Evolutionary conservation across 2,113 vertebrate species (phyloP).

Genomic region (Anoplopoma fimbria): DNA sequence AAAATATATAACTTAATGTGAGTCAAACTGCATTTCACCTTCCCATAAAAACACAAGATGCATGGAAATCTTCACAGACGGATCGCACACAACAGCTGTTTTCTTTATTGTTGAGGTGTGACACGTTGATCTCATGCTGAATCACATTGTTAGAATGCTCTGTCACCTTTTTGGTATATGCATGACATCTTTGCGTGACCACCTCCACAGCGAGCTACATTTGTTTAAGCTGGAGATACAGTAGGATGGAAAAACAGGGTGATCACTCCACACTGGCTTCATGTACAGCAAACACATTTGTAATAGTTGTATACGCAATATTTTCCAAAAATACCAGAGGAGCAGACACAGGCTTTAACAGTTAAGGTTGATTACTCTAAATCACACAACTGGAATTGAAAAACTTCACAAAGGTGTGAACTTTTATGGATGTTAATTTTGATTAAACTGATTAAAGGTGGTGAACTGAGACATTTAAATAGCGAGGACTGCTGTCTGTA

Average conservation of each 20-base stretch:
- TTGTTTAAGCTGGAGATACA: constrained; percentile 55
- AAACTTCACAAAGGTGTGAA: not conserved
- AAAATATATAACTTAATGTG: constrained; percentile 47
- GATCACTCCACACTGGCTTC: constrained; percentile 56
- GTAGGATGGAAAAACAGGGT: constrained; percentile 44
- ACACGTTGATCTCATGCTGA: constrained; percentile 64
- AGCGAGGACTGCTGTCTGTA: not conserved
- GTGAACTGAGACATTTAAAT: not conserved
- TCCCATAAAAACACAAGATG: no score
- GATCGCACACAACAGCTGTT: constrained; percentile 47
- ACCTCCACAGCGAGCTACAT: constrained; percentile 40
- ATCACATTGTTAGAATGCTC: constrained; percentile 13
- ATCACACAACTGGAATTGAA: constrained; percentile 24
- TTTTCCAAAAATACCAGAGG: constrained; percentile 37
- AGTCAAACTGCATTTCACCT: constrained; percentile 18
- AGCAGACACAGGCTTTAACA: constrained; percentile 41
- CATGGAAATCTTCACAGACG: no score
- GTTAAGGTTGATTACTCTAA: constrained; percentile 22
- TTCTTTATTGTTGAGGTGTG: constrained; percentile 70
- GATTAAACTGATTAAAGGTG: not conserved
- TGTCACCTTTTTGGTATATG: constrained; percentile 18
- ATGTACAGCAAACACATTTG: constrained; percentile 51
- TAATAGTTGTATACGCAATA: constrained; percentile 18
- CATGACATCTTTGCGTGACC: constrained; percentile 24
- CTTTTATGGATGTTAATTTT: not conserved